phyloP scores from a whole-genome alignment of 2,888 invertebrate species.

The Leucophenga montana region DNA sequence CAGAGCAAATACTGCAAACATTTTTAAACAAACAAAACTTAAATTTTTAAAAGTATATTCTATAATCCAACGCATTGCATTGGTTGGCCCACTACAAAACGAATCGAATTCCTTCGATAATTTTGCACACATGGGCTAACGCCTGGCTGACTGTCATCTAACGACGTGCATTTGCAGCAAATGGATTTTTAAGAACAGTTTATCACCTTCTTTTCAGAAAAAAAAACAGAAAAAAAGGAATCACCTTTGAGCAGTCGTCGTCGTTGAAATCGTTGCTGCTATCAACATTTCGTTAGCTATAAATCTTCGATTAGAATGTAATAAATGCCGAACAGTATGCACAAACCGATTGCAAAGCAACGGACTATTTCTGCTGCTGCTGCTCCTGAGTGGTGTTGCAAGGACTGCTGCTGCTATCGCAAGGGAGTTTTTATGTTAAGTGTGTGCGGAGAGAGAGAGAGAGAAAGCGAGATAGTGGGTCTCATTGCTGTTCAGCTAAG shows the following conservation, averaged over 20 bases:
- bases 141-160: background rate
- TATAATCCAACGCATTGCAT: conserved; percentile 1
- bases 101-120: background rate
- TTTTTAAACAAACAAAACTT: background rate
- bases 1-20: too few relatives aligned
- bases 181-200: conserved; percentile 54
- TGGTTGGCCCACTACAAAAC: background rate
- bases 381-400: background rate
- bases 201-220: conserved; percentile 45
- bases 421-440: background rate
- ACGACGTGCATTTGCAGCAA: conserved; percentile 35
- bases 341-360: conserved; percentile 25
- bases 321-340: conserved; percentile 49
- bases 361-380: background rate
- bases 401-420: background rate
- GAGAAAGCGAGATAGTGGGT: too few relatives aligned
- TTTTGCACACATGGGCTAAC: conserved; percentile 16
- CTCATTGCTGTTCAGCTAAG: background rate
- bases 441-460: background rate
- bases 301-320: conserved; percentile 57
- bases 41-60: background rate
- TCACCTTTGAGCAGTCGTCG: conserved; percentile 28
- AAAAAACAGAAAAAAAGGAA: conserved; percentile 3
- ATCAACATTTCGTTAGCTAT: conserved; percentile 42
- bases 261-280: background rate